Base-by-base conservation (phyloP, 1,140 invertebrate genomes). In the Aphis gossypii region DNA sequence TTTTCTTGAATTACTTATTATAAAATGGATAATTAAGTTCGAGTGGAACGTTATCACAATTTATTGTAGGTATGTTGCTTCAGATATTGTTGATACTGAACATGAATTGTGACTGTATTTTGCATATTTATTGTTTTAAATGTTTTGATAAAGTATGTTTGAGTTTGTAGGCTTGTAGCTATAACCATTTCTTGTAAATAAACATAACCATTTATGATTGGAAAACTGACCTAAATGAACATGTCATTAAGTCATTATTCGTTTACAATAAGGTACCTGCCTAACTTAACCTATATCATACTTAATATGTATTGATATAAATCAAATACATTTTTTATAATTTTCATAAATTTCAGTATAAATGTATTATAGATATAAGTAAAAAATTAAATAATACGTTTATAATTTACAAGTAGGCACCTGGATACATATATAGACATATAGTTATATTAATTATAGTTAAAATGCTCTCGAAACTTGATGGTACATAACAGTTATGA, bases 1-100 rank as follows among this genome's bases (percentile, higher is more conserved):
- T 94, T 94, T 90, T 95, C 95, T 95, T 94, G 94, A 96, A 97
- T 18, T 95, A 95, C 94, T 96, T 96, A 93, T 95, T 95, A 94
- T 97, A 97, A 93, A 96, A 96, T 94, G 97, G 96, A 94, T 97
- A 97, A 41, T 96, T 95, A 94, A 96, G 97, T 30, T 83, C n/a
- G 8, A 76, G 76, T 35, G 90, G 76, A 5, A 92, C 30, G 30
- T 92, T 92, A 18, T 82, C 76, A 8, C 90, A 92, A n/a, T 68
- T 92, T 44, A 83, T 82, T 25, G 38, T 41, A 41, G 38, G n/a
- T 94, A 60, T 94, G 94, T 41, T 83, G 91, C 25, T 94, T 92
- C 51, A 94, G 91, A 48, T 94, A 60, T 11, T 68, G 76, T 38
- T 83, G 46, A 46, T 46, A 46, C 6, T 51, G 14, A 14, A 94